Evolutionary conservation across 2,888 invertebrate species (phyloP).

Genomic region (Drosophila sordidapex): DNA sequence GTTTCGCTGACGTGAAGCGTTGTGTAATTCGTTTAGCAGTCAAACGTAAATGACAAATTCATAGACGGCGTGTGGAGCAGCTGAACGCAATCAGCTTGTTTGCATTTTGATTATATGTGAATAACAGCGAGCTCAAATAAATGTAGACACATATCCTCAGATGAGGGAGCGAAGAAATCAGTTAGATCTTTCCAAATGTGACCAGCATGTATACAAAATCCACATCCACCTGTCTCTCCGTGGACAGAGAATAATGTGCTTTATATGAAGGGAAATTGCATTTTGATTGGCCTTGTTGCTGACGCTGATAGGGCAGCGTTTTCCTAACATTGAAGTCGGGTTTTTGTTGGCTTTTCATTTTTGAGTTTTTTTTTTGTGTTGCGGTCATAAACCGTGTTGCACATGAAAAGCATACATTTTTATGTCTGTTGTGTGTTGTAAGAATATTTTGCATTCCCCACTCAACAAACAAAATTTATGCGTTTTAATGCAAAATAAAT

Average conservation of each 20-base stretch:
- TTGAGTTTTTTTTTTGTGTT: background rate
- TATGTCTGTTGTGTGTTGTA: slow-evolving; percentile 30
- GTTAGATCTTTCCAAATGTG: slow-evolving; percentile 28
- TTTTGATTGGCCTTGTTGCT: slow-evolving; percentile 74
- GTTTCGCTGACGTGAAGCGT: background rate
- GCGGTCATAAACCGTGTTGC: slow-evolving; percentile 54
- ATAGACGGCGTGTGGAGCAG: slow-evolving; percentile 58
- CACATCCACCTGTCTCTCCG: slow-evolving; percentile 31
- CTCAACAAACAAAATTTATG: slow-evolving; percentile 35
- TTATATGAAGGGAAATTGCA: slow-evolving; percentile 70
- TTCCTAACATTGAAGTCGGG: slow-evolving; percentile 15
- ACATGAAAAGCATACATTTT: slow-evolving; percentile 41
- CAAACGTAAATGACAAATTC: slow-evolving; percentile 74
- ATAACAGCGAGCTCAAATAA: slow-evolving; percentile 31
- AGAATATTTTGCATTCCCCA: slow-evolving; percentile 8
- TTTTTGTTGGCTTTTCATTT: slow-evolving; percentile 1
- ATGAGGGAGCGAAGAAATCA: slow-evolving; percentile 3
- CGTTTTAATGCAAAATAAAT: slow-evolving; percentile 64
- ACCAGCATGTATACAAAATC: slow-evolving; percentile 18
- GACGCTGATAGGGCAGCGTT: slow-evolving; percentile 65
- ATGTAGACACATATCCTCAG: background rate
- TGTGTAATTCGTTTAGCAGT: slow-evolving; percentile 52
- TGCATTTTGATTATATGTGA: slow-evolving; percentile 74
- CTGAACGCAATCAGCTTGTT: slow-evolving; percentile 68
- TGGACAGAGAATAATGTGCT: slow-evolving; percentile 52